Conservation (phyloP, 2,113 vertebrate genomes). For the Andinoacara biseriatus region DNA sequence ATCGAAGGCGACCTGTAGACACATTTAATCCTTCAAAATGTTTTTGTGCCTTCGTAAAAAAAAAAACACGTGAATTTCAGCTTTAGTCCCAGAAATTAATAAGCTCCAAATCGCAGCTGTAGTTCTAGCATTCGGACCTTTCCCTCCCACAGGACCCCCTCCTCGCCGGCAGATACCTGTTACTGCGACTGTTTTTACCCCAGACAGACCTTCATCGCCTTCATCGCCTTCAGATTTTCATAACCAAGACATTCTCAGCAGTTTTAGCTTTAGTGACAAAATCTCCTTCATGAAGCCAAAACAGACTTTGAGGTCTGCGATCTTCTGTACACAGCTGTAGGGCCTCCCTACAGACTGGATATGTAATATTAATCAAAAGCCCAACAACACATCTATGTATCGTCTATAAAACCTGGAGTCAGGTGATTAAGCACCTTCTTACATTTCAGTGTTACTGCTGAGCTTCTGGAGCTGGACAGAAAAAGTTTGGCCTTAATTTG, state of each 20-base stretch:
- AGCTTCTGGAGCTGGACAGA: background rate
- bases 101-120: background rate
- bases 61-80: background rate
- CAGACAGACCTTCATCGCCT: background rate
- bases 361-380: background rate
- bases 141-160: too few relatives aligned
- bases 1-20: fast-evolving
- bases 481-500: background rate
- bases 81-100: background rate
- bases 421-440: too few relatives aligned
- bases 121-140: background rate
- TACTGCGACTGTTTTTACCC: background rate
- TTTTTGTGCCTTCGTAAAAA: background rate
- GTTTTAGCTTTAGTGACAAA: background rate
- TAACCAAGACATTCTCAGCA: background rate
- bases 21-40: background rate
- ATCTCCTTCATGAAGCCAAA: background rate
- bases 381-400: background rate
- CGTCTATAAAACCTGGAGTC: background rate
- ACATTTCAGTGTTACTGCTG: too few relatives aligned
- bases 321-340: background rate
- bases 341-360: too few relatives aligned
- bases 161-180: fast-evolving
- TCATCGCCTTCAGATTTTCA: background rate
- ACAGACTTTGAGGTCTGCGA: background rate